phyloP scores from a whole-genome alignment of 2,888 invertebrate genomes.

The Myopa testacea region DNA sequence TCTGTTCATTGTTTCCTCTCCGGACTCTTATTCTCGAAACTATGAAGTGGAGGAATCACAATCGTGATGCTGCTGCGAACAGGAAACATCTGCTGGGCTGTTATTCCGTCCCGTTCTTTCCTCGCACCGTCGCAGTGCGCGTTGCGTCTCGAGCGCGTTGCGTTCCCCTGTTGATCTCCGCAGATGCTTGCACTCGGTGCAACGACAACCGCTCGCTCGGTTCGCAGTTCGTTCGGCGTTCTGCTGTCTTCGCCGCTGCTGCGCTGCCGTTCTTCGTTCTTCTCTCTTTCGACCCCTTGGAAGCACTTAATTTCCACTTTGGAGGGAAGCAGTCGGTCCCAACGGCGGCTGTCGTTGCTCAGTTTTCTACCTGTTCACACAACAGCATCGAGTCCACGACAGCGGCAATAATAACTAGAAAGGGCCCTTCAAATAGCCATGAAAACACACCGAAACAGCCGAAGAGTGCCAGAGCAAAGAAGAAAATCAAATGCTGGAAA shows the following conservation, averaged over 20 bases:
- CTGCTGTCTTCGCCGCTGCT: not conserved
- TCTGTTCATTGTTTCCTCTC: not conserved
- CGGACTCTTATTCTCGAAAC: not conserved
- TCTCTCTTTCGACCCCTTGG: not conserved
- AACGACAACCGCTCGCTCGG: not conserved
- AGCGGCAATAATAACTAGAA: constrained; percentile 3
- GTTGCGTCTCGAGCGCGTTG: too few relatives aligned
- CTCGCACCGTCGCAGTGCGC: not conserved
- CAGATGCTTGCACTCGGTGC: not conserved
- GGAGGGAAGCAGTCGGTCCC: constrained; percentile 4
- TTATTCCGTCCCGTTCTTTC: not conserved
- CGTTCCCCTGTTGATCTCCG: constrained; percentile 10
- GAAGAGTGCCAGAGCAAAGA: not conserved
- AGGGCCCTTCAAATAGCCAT: not conserved
- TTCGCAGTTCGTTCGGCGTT: not conserved
- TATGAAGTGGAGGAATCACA: not conserved
- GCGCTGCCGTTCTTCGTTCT: constrained; percentile 10
- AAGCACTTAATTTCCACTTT: constrained; percentile 27
- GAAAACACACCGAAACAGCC: not conserved
- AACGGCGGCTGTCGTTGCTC: constrained; percentile 18
- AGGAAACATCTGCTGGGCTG: constrained; percentile 33
- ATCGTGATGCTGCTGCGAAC: constrained; percentile 22
- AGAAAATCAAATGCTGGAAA: constrained; percentile 1
- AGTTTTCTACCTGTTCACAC: constrained; percentile 29
- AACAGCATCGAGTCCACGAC: constrained; percentile 4